phyloP scores from a whole-genome alignment of 2,888 invertebrate genomes.

The Smittia sp. region DNA sequence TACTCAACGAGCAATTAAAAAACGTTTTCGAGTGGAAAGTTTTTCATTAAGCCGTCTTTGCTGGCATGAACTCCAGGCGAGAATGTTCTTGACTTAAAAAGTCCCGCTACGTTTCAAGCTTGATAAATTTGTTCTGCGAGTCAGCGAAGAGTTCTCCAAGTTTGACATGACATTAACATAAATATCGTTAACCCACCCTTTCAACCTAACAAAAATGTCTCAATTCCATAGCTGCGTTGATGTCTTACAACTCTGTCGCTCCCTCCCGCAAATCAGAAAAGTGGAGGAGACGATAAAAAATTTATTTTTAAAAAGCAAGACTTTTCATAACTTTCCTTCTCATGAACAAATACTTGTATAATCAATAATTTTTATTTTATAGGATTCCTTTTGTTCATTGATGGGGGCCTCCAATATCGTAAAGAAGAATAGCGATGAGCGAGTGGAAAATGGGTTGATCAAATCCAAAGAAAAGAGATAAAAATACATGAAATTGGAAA shows the following conservation, averaged over 20 bases:
- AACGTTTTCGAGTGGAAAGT: constrained; percentile 6
- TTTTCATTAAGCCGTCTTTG: constrained; percentile 8
- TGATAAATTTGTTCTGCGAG: neutral
- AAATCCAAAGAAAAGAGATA: constrained; percentile 9
- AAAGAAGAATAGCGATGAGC: constrained; percentile 20
- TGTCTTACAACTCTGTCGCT: neutral
- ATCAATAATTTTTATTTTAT: constrained; percentile 41
- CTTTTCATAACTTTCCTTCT: constrained; percentile 23
- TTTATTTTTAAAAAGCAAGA: neutral
- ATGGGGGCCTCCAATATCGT: neutral
- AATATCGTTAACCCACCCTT: neutral
- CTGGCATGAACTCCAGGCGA: neutral
- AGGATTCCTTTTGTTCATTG: constrained; percentile 40
- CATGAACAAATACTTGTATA: constrained; percentile 16
- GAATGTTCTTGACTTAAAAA: neutral
- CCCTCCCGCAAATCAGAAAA: neutral
- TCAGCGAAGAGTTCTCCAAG: neutral
- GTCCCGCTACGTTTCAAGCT: neutral
- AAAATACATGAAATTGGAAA: constrained; percentile 19
- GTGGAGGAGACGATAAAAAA: neutral
- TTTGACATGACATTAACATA: constrained; percentile 30
- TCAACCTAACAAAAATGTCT: neutral
- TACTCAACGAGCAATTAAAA: constrained; percentile 35
- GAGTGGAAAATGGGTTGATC: constrained; percentile 13
- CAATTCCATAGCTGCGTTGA: neutral